Evolutionary conservation across 2,888 invertebrate species (phyloP).

Genomic region (Cremastinae sp.): DNA sequence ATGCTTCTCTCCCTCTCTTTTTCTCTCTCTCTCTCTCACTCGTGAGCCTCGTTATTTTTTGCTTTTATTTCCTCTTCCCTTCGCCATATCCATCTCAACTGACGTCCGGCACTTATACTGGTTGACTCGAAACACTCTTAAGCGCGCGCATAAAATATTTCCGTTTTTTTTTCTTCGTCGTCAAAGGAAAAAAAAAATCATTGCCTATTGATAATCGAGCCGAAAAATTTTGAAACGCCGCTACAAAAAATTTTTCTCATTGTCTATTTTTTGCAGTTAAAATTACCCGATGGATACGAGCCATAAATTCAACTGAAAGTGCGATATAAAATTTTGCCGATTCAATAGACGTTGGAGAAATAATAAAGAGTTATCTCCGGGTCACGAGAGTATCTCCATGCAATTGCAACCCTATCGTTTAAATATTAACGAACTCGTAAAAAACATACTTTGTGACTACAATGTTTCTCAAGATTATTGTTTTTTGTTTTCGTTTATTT

Average conservation of each 20-base stretch:
- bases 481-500: too few relatives aligned
- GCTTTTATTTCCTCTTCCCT: slow-evolving; percentile 19
- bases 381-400: slow-evolving; percentile 28
- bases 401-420: slow-evolving; percentile 17
- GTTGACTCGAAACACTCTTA: slow-evolving; percentile 27
- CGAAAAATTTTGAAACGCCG: not conserved
- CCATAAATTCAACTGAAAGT: not conserved
- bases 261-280: not conserved
- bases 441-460: not conserved
- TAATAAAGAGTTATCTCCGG: slow-evolving; percentile 23
- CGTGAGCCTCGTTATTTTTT: slow-evolving; percentile 42
- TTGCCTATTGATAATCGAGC: not conserved
- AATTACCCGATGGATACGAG: slow-evolving; percentile 4
- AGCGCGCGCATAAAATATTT: not conserved
- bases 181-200: not conserved
- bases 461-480: too few relatives aligned
- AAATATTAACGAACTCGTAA: not conserved
- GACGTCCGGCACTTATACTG: slow-evolving; percentile 45
- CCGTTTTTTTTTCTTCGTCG: not conserved
- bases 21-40: slow-evolving; percentile 64
- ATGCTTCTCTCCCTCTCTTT: slow-evolving; percentile 58
- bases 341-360: slow-evolving; percentile 1
- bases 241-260: too few relatives aligned
- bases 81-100: slow-evolving; percentile 19
- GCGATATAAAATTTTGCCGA: not conserved